Conservation (phyloP, 2,888 invertebrate species). For the Electrophaes corylata region DNA sequence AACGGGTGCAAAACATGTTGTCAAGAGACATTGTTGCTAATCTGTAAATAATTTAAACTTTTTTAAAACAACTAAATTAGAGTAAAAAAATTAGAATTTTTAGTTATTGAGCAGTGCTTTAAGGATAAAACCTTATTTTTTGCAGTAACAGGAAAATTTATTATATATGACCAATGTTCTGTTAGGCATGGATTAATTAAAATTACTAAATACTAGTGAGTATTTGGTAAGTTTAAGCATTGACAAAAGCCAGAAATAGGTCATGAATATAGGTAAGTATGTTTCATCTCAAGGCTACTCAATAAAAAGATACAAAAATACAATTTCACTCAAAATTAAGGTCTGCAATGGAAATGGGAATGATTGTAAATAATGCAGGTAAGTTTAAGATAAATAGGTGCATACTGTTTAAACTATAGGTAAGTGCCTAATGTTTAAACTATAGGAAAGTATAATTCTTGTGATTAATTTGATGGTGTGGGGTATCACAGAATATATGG, state of each 20-base stretch:
- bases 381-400: no score
- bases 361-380: no score
- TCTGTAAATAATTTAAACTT: conserved; percentile 46
- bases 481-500: conserved; percentile 3
- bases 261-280: not conserved
- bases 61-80: not conserved
- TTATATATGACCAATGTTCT: conserved; percentile 12
- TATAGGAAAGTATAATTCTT: no score
- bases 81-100: not conserved
- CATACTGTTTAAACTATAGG: no score
- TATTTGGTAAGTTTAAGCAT: not conserved
- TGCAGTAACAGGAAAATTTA: conserved; percentile 32
- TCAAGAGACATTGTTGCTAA: conserved; percentile 91
- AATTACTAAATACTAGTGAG: conserved; percentile 3
- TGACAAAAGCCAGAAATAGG: not conserved
- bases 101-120: conserved; percentile 17
- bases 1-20: conserved; percentile 97
- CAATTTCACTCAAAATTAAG: no score
- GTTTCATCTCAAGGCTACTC: no score
- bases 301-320: no score
- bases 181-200: conserved; percentile 8
- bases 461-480: conserved; percentile 20
- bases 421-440: not conserved
- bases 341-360: no score
- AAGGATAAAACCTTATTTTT: conserved; percentile 29